Evolutionary conservation across 2,797 vertebrate genomes (phyloP), one percentile per base, ranked within the genome.

Genomic region (Sebastes goodei): DNA sequence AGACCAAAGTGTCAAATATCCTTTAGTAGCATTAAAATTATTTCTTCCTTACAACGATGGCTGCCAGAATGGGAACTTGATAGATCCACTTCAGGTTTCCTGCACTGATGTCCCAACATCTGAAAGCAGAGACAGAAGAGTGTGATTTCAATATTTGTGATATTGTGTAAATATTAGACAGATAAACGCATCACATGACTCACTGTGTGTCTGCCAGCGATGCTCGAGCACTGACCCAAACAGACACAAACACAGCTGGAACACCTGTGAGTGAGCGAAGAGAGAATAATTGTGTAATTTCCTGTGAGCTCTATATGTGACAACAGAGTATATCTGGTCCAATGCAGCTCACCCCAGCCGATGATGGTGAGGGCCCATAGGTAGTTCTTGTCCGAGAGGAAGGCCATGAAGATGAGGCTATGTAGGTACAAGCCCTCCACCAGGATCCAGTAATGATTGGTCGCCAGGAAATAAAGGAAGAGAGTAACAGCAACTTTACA

Each of bases 391-490:
- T 97, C 97, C 6, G 97, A 97, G 46, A 98, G 94, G 89, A 98
- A 98, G 83, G 97, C 97, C 97, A 98, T 98, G 94, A 98, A 98
- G 93, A 98, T 98, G 67, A 98, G 95, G 78, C 97, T 98, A 75
- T 98, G 97, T 21, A 98, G 91, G 90, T 98, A 98, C 77, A 98
- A 92, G 1, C 97, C 97, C 93, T 98, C 97, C 89, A 98, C 97
- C 83, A 98, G 93, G 86, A 98, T 98, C 97, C 97, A 98, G 89
- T 96, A 98, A 90, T 98, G 97, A 92, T 98, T 98, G 76, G 97
- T 98, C 20, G 97, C 97, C 95, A 98, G 93, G 83, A 98, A 98
- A 83, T 98, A 98, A 42, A 98, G 95, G 94, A 98, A 98, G 66
- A 98, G 86, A 1, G 97, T 98, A 61, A 98, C 97, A 4, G 91